Evolutionary conservation across 2,797 vertebrate species (phyloP).

Genomic region (Micromesistius poutassou): DNA sequence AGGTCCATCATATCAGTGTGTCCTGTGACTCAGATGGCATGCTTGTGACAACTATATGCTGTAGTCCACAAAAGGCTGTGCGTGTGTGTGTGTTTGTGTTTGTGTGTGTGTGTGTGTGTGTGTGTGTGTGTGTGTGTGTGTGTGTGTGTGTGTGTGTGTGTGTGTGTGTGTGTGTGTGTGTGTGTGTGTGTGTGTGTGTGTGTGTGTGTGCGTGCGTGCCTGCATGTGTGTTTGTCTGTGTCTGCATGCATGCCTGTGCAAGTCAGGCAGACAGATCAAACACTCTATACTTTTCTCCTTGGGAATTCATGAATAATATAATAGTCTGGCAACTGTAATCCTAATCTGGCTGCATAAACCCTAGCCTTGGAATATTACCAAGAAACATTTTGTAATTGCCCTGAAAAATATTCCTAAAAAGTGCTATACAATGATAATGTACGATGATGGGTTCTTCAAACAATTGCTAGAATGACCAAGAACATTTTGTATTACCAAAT

Average conservation of each 20-base stretch:
- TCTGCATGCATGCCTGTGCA: neutral
- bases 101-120: neutral
- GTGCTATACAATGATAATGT: neutral
- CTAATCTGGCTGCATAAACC: neutral
- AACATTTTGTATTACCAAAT: too few relatives aligned
- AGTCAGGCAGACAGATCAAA: constrained; percentile 1
- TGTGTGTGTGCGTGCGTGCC: constrained; percentile 7
- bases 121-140: neutral
- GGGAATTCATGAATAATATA: neutral
- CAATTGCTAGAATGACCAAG: too few relatives aligned
- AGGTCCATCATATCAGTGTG: neutral
- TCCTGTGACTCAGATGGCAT: neutral
- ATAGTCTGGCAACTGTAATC: neutral
- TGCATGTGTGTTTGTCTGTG: neutral
- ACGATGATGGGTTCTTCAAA: too few relatives aligned
- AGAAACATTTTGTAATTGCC: neutral
- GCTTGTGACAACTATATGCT: neutral
- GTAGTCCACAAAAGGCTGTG: neutral
- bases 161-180: neutral
- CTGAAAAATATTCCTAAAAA: neutral
- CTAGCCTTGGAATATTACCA: neutral
- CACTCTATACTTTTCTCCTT: neutral
- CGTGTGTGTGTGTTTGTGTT: neutral
- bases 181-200: constrained; percentile 9
- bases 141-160: too few relatives aligned